Evolutionary conservation across 2,797 vertebrate genomes (phyloP).

Genomic region (Macrochelys suwanniensis): DNA sequence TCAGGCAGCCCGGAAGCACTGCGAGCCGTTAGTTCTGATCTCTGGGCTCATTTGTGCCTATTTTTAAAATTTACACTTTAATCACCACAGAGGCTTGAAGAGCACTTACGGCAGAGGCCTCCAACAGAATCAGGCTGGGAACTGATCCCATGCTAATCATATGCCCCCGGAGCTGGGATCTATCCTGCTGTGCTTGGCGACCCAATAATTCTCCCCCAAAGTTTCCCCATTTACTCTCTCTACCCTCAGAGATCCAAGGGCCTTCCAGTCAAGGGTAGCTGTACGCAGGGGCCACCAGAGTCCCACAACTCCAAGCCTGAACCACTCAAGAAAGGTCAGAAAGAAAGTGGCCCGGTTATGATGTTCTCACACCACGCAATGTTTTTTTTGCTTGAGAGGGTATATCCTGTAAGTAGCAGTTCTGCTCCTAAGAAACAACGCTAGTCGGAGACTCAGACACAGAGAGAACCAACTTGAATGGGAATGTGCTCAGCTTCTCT

Average conservation of each 20-base stretch:
- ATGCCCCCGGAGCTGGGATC: background rate
- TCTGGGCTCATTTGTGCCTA: slow-evolving; percentile 36
- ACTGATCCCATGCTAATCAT: background rate
- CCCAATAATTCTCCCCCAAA: background rate
- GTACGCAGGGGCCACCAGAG: background rate
- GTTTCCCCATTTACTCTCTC: background rate
- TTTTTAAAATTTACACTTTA: background rate
- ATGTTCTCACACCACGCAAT: too few species aligned
- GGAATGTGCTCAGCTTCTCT: too few species aligned
- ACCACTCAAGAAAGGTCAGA: too few species aligned
- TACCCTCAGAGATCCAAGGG: background rate
- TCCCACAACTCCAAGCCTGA: too few species aligned
- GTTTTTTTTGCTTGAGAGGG: too few species aligned
- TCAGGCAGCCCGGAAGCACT: background rate
- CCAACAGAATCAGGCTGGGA: background rate
- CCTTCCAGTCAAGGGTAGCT: background rate
- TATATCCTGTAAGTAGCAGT: too few species aligned
- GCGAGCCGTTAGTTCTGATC: slow-evolving; percentile 15
- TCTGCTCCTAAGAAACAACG: too few species aligned
- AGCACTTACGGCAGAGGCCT: background rate
- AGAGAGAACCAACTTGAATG: too few species aligned
- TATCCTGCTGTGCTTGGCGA: background rate
- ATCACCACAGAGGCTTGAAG: background rate
- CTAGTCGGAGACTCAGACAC: too few species aligned
- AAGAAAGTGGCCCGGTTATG: too few species aligned